Conservation (phyloP, 1,140 invertebrate genomes). For the Camponotus vicinus region DNA sequence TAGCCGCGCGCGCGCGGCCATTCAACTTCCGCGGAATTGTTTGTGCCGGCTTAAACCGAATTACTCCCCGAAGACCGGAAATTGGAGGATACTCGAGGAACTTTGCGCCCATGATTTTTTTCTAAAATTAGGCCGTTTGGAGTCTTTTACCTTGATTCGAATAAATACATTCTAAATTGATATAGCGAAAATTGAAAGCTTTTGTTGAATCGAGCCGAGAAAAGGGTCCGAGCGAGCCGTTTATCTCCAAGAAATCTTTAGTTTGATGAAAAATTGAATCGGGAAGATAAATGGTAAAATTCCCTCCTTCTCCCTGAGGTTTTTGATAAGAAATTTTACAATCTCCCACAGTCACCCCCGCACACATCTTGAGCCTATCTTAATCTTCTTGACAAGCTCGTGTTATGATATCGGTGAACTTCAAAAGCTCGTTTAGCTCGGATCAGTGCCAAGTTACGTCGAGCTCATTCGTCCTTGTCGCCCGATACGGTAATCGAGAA, state of each 20-base stretch:
- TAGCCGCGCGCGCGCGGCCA: slow-evolving; percentile 46
- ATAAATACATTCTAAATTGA: background rate
- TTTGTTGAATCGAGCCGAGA: background rate
- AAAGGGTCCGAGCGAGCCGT: background rate
- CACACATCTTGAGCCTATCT: background rate
- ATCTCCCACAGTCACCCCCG: background rate
- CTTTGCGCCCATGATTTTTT: background rate
- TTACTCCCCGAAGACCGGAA: slow-evolving; percentile 4
- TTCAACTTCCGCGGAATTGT: slow-evolving; percentile 66
- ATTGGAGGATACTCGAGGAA: slow-evolving; percentile 32
- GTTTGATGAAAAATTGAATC: slow-evolving; percentile 16
- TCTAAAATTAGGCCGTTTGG: no score
- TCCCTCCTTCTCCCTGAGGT: background rate
- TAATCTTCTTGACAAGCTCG: slow-evolving; percentile 22
- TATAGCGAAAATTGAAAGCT: background rate
- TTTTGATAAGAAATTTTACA: background rate
- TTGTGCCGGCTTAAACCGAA: slow-evolving; percentile 37
- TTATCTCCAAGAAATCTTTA: background rate
- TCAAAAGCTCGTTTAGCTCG: slow-evolving; percentile 49
- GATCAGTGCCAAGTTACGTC: slow-evolving; percentile 51
- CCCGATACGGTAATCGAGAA: slow-evolving; percentile 71
- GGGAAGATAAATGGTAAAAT: background rate
- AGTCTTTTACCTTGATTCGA: background rate
- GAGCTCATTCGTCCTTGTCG: slow-evolving; percentile 49
- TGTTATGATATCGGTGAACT: slow-evolving; percentile 30